These are phyloP conservation scores for Phycodurus eques DNA, from an alignment of 2,113 vertebrate genomes.

Conservation along the genomic window DNA sequence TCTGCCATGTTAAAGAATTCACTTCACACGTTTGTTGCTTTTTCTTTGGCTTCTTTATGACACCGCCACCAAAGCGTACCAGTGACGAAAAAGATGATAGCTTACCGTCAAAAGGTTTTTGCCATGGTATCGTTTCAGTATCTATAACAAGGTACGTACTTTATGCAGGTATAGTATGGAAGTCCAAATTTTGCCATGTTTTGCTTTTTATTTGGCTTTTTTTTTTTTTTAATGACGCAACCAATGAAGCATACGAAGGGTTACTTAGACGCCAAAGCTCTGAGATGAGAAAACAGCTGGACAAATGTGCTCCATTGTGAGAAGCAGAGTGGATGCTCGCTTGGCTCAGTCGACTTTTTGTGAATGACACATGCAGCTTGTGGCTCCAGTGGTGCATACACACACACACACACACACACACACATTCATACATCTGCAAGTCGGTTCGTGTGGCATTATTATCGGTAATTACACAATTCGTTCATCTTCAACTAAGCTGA, in stretches of 20 bases:
- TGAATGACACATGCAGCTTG: constrained; percentile 60
- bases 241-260: not conserved
- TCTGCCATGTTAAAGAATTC: no score
- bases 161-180: not conserved
- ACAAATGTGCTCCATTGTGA: constrained; percentile 65
- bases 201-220: not conserved
- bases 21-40: no score
- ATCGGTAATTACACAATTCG: not conserved
- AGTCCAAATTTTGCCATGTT: not conserved
- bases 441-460: not conserved
- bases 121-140: no score
- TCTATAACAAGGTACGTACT: no score
- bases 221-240: no score
- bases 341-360: constrained; percentile 58
- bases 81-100: no score
- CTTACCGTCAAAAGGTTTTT: no score
- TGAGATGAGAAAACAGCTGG: constrained; percentile 15
- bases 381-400: not conserved
- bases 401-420: not conserved
- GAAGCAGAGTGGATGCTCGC: constrained; percentile 38
- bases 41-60: no score
- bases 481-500: not conserved
- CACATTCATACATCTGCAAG: not conserved
- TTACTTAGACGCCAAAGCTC: not conserved
- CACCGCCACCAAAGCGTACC: no score